Conservation (phyloP, 2,888 invertebrate species). For the Epinotia demarniana region DNA sequence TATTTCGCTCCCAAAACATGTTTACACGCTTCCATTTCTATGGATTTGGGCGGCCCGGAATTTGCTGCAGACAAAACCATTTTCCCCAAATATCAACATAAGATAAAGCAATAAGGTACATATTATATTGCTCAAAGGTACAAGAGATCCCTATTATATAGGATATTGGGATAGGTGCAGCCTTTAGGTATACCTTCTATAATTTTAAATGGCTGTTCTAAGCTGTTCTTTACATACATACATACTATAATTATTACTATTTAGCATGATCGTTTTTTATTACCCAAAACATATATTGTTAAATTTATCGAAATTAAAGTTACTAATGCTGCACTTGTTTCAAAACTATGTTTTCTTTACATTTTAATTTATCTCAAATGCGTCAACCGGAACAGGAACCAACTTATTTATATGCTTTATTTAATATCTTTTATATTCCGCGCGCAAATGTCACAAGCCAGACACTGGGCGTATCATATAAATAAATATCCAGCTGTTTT, state of each 20-base stretch:
- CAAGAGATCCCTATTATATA: no score
- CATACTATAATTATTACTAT: no score
- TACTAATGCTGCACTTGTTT: not conserved
- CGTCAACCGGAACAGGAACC: constrained; percentile 20
- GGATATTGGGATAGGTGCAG: no score
- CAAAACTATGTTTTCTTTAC: not conserved
- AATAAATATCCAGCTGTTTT: constrained; percentile 39
- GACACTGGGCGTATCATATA: constrained; percentile 26
- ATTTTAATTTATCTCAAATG: not conserved
- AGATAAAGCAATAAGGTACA: no score
- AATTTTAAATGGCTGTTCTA: no score
- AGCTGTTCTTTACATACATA: no score
- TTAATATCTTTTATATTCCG: constrained; percentile 26
- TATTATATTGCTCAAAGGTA: no score
- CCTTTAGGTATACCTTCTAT: no score
- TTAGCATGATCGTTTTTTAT: no score
- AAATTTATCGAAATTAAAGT: not conserved
- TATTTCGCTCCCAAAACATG: not conserved
- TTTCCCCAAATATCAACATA: no score
- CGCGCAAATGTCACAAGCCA: constrained; percentile 20
- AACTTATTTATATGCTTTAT: constrained; percentile 6
- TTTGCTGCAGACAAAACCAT: not conserved
- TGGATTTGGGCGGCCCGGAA: not conserved
- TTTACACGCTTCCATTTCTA: not conserved
- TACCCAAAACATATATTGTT: not conserved